A percentile compares a stretch with the other conserved stretches of the same genome.
These are phyloP conservation scores for Pampusana beccarii DNA, from an alignment of 2,113 vertebrate genomes.

Conservation along the genomic window DNA sequence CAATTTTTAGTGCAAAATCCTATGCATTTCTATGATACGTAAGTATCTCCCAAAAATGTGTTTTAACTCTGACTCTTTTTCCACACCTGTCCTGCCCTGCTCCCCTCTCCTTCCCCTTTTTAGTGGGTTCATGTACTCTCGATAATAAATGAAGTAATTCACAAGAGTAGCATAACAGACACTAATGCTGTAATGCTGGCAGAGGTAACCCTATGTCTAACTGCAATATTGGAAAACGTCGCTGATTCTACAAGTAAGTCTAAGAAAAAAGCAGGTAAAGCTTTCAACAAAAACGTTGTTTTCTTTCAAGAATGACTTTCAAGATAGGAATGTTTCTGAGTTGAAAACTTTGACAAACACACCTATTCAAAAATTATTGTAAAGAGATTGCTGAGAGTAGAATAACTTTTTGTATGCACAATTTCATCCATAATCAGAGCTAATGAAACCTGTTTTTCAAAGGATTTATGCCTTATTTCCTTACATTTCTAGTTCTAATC, in stretches of 20 bases:
- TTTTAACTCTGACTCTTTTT: not conserved
- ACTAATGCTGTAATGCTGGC: conserved; percentile 75
- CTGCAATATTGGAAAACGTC: conserved; percentile 77
- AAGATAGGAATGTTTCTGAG: not conserved
- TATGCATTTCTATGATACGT: not conserved
- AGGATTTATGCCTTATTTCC: not conserved
- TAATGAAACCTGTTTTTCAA: not conserved
- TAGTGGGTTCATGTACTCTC: conserved; percentile 87
- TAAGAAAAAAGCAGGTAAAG: conserved; percentile 69
- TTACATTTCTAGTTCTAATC: not conserved
- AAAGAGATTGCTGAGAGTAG: not conserved
- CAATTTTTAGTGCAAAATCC: not conserved
- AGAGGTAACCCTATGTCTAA: conserved; percentile 80
- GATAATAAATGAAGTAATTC: conserved; percentile 83
- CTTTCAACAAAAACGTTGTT: not conserved
- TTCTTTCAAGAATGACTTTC: not conserved
- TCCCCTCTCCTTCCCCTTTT: not conserved
- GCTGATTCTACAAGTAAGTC: conserved; percentile 64
- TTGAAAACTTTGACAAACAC: not conserved
- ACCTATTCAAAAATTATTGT: not conserved
- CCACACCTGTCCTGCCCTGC: no score
- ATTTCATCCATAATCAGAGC: not conserved
- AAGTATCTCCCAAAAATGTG: not conserved
- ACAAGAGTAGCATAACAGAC: conserved; percentile 70
- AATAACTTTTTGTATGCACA: not conserved